Evolutionary conservation across 1,140 invertebrate genomes (phyloP), one percentile per base, ranked within the genome.

Genomic region (Eciton burchellii): DNA sequence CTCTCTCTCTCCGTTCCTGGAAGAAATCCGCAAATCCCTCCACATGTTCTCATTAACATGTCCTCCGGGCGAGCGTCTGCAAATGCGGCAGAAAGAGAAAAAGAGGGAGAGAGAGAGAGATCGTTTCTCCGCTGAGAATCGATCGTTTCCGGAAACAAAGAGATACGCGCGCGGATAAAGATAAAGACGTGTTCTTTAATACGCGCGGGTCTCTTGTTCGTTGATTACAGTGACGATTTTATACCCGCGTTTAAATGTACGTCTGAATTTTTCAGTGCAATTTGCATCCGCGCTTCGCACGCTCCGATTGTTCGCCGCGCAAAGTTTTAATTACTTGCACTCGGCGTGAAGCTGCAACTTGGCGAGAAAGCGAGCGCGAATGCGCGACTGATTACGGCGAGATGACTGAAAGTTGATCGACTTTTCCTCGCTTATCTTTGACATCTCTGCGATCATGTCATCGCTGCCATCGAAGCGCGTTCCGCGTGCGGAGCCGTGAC

Each of bases 311-410:
- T 16, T 14, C n/a, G 16, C 54, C 19, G 14, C 29, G 19, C 26
- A 74, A 74, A 63, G 52, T 65, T 76, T 65, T 76, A 76, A 65
- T 49, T 52, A 43, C 52, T 35, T 6, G 24, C n/a, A 45, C 52
- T 56, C 29, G 21, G 14, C 59, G 6, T 12, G 35, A 0, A 41
- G 19, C 16, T 35, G 54, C 54, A 66, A 41, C 11, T 68, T 16
- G 49, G 3, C 16, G 54, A 56, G 54, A 68, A 35, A 41, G n/a
- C 1, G 63, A n/a, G 29, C 26, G 24, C 24, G 59, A 21, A 45
- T 56, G 43, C 41, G 21, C 14, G 26, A 29, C 70, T 79, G 29
- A 79, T 79, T 57, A 70, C 16, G 19, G 0, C 19, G 5, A 14
- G 24, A 56, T 11, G 14, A 26, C 35, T 68, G 63, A 57, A 79